These are phyloP conservation scores for Hypomecis punctinalis DNA, from an alignment of 2,888 invertebrate species.

Conservation along the genomic window DNA sequence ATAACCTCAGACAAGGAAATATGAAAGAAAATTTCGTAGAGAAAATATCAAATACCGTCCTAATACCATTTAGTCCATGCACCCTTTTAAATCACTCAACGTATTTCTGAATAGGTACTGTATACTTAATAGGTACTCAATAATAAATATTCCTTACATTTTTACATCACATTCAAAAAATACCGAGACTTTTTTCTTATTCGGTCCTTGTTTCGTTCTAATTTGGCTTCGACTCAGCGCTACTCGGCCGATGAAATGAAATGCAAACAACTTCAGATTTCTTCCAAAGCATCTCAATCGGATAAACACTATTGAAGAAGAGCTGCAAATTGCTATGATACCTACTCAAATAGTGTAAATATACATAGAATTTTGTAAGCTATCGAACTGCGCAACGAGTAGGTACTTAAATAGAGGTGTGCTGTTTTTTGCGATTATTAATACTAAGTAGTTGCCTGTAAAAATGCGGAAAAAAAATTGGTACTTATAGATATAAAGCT, in stretches of 20 bases:
- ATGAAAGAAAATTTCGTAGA: too few species aligned
- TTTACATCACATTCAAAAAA: not conserved
- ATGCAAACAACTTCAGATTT: slow-evolving; percentile 78
- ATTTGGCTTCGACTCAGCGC: slow-evolving; percentile 37
- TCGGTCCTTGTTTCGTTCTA: slow-evolving; percentile 16
- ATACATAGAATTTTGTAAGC: not conserved
- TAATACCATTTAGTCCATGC: too few species aligned
- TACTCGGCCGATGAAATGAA: slow-evolving; percentile 75
- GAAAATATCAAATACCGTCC: too few species aligned
- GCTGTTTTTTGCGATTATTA: not conserved
- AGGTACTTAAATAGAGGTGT: slow-evolving; percentile 5
- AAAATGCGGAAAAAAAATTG: too few species aligned
- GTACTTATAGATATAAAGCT: too few species aligned
- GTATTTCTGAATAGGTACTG: too few species aligned
- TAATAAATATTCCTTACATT: too few species aligned
- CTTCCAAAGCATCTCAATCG: slow-evolving; percentile 69
- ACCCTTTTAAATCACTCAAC: too few species aligned
- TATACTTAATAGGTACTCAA: too few species aligned
- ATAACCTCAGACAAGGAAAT: too few species aligned
- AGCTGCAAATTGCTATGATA: slow-evolving; percentile 43
- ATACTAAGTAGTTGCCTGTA: not conserved
- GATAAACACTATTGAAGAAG: slow-evolving; percentile 58
- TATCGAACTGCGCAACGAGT: slow-evolving; percentile 29
- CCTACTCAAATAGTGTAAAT: slow-evolving; percentile 30
- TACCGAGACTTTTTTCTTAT: slow-evolving; percentile 4